Evolutionary conservation across 2,113 vertebrate species (phyloP).

Genomic region (Chunga burmeisteri): DNA sequence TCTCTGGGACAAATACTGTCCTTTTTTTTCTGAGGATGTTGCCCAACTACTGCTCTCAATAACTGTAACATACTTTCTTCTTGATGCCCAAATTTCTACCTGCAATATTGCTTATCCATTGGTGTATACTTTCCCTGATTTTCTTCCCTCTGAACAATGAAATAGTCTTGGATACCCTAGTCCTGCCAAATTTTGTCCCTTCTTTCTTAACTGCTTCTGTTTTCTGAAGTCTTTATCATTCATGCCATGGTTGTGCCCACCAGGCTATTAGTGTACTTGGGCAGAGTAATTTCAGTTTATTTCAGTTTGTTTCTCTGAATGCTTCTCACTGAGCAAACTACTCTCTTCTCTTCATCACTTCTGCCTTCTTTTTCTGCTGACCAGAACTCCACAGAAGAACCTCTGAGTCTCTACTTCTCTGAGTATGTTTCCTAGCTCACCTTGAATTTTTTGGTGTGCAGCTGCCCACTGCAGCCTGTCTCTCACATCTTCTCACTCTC

Average conservation of each 20-base stretch:
- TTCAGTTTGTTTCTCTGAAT: background rate
- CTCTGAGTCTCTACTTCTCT: background rate
- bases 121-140: background rate
- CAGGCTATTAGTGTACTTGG: background rate
- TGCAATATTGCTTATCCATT: background rate
- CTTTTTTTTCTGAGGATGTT: background rate
- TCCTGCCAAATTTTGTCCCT: background rate
- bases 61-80: background rate
- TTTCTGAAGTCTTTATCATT: background rate
- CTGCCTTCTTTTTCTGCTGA: background rate
- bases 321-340: background rate
- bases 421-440: background rate
- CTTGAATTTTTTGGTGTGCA: background rate
- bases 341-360: background rate
- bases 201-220: background rate
- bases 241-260: background rate
- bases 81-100: background rate
- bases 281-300: background rate
- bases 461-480: background rate
- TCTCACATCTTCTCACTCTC: background rate
- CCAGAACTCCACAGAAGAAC: background rate
- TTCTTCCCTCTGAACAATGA: background rate
- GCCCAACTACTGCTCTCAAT: background rate
- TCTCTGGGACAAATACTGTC: background rate
- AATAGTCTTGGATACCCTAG: background rate